Evolutionary conservation across 2,888 invertebrate species (phyloP), one percentile per base, ranked within the genome.

Genomic region (Syrphus vitripennis): DNA sequence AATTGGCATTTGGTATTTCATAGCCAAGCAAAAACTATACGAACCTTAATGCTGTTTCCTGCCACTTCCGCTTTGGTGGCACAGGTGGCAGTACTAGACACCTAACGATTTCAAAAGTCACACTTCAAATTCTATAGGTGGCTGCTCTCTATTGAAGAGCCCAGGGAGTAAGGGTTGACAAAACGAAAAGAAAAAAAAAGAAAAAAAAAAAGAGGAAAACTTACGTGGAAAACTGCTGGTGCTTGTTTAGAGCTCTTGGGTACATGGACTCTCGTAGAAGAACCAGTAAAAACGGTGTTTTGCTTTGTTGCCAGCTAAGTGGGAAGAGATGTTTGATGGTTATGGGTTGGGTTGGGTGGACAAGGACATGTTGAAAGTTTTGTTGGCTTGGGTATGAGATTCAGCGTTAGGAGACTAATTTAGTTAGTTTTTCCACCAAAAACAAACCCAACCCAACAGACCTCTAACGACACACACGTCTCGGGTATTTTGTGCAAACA

Each of bases 371-470:
- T 40, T 31, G 40, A 29, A 63, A 42, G 29, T 48, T 67, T 21
- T 67, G 65, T 31, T 19, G 31, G 19, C 1, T 67, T 34, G 61
- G 29, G 16, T 14, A 16, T 50, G 65, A 71, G 50, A 34, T 34
- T 34, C 70, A 40, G 67, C 71, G 72, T 42, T 63, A 26, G n/a
- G 67, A 65, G 77, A 77, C 81, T 81, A 81, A 86, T 81, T 86
- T 70, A 77, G 67, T 84, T 81, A 84, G 84, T 74, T 86, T 74
- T 48, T 37, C 10, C n/a, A 37, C 31, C n/a, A 34, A 21, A 42
- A 63, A 21, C 31, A 7, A 45, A 48, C 29, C 14, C 24, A n/a
- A 14, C n/a, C 42, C 40, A 42, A 24, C 21, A 50, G 45, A 74
- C 72, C 37, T 50, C 37, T 21, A 72, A 78, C 61, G 69, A 74